phyloP scores from a whole-genome alignment of 2,888 invertebrate genomes.

The Yponomeuta cagnagella region DNA sequence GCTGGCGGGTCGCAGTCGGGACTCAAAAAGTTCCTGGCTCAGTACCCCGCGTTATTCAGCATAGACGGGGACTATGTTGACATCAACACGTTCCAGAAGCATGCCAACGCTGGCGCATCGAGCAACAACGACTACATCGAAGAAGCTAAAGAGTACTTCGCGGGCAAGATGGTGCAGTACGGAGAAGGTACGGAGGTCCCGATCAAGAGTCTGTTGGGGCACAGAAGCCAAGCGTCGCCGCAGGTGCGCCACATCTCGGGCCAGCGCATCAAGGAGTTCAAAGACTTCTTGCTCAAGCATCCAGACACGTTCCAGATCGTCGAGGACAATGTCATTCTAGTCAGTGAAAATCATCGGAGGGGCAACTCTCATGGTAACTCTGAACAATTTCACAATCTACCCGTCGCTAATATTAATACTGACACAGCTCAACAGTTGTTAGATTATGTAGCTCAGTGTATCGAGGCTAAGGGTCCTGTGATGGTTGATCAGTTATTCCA shows the following conservation, averaged over 20 bases:
- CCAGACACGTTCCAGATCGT: conserved; percentile 90
- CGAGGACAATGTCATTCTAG: conserved; percentile 89
- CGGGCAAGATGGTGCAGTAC: conserved; percentile 95
- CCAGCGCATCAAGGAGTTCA: conserved; percentile 95
- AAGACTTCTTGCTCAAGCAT: conserved; percentile 90
- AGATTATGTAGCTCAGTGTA: conserved; percentile 88
- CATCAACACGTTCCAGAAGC: conserved; percentile 86
- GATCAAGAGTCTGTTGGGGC: conserved; percentile 96
- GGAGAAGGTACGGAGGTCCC: conserved; percentile 97
- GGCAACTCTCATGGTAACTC: conserved; percentile 80
- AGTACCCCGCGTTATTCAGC: conserved; percentile 96
- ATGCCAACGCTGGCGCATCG: conserved; percentile 73
- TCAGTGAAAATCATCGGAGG: conserved; percentile 80
- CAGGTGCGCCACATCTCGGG: conserved; percentile 97
- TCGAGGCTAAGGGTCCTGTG: conserved; percentile 87
- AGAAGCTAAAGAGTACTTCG: conserved; percentile 98
- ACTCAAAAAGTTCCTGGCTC: conserved; percentile 95
- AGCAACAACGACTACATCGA: conserved; percentile 92
- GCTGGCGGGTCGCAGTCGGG: conserved; percentile 97
- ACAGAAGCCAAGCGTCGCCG: conserved; percentile 96
- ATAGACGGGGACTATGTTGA: conserved; percentile 95
- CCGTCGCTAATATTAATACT: conserved; percentile 87
- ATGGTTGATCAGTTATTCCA: conserved; percentile 92
- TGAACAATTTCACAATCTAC: conserved; percentile 80
- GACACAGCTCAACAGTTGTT: conserved; percentile 88